Base-by-base conservation (phyloP, 2,113 vertebrate genomes). In the Turnix velox region DNA sequence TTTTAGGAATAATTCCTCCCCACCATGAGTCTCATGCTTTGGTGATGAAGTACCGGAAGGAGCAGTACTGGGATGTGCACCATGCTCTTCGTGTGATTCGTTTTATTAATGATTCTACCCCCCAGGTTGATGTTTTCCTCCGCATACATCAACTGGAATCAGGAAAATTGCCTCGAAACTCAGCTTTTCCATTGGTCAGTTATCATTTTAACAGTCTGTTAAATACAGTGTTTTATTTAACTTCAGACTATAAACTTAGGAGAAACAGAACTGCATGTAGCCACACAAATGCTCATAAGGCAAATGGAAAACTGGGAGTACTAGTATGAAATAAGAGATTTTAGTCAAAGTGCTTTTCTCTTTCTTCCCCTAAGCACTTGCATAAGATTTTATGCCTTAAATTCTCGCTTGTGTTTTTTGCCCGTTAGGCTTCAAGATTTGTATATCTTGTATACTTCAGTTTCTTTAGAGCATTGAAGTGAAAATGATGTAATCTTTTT, bases 131-230 rank as follows among this genome's bases (percentile, higher is more conserved):
- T 75, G 89, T 99, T 75, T 98, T 98, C 92, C 98, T 99, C 49
- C 98, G 98, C 62, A 98, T 99, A 97, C 97, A 98, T 95, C 99
- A 99, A 40, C 96, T 99, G 96, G 99, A 99, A 95, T 98, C 95
- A 62, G 98, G 98, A 85, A 98, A 97, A 78, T 90, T 99, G 68
- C 98, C 99, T 27, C 98, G 98, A n/a, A 98, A 98, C 37, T 92
- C 98, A 2, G 98, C 98, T 75, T 98, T 97, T 16, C 93, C 97
- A 2, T 93, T 98, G 97, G 99, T 99, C 83, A 98, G 98, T 97
- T 46, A 18, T 33, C 28, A 16, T 75, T 88, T 87, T 24, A 18
- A 39, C 33, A 37, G 17, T 39, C 17, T 59, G 18, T 59, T 52
- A n/a, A 37, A 25, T 42, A 37, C 1, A 8, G 6, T 52, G 1